Evolutionary conservation across 2,797 vertebrate species (phyloP), one percentile per base, ranked within the genome.

Genomic region (Zonotrichia albicollis): DNA sequence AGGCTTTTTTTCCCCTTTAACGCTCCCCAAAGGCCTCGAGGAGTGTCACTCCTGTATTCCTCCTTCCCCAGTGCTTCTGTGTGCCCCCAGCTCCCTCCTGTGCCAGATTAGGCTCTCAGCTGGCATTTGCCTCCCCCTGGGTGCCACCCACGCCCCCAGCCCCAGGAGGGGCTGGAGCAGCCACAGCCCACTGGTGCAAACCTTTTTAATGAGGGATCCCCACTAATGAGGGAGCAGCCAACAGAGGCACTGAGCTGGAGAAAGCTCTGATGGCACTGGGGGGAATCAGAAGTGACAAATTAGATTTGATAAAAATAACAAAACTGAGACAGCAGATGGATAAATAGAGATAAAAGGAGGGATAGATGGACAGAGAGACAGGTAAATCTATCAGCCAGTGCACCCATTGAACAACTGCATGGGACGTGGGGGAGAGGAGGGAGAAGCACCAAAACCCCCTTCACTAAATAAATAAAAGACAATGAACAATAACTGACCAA

Each of bases 71-170:
- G 36, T 22, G 20, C 42, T 40, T 22, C 54, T 48, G 20, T 23
- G 58, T 55, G 48, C 29, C 68, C 54, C 19, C 51, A 65, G 20
- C 72, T 68, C 76, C 54, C 45, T 22, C 42, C n/a, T 30, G 64
- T 76, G 76, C 50, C 68, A 79, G 29, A 65, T 4, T 43, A 74
- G 13, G 40, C 42, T 42, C 79, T 65, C 36, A 67, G 6, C 12
- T 4, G 1, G 34, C 0, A 2, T 32, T 53, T 5, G 1, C 53
- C 32, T 55, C 38, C 53, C 46, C 8, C 12, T 1, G 0, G 53
- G 38, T 76, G 27, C 62, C 85, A 58, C 50, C 45, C 13, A 22
- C 23, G 13, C 13, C 57, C 65, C 40, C 53, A 71, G 22, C 42
- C 43, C 38, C 38, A 22, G 53, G 66, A 67, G 65, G 54, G 32